Conservation (phyloP, 2,113 vertebrate genomes). For the Lagopus leucura region DNA sequence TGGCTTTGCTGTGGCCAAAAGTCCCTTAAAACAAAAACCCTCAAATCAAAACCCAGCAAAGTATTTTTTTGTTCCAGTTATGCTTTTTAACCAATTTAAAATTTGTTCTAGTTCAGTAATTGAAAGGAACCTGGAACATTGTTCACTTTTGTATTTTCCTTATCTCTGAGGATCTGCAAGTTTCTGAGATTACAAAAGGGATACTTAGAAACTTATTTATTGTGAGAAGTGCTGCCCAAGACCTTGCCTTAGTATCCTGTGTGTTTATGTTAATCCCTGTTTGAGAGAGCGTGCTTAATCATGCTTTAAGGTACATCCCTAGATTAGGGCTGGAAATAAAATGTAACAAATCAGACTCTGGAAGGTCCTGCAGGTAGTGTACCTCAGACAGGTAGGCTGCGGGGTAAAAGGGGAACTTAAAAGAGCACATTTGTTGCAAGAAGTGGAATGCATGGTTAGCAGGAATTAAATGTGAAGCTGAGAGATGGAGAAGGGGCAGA, state of each 20-base stretch:
- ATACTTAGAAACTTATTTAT: not conserved
- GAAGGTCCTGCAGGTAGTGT: not conserved
- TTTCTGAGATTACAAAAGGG: not conserved
- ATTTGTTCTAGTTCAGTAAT: not conserved
- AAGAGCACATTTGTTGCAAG: not conserved
- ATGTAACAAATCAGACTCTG: not conserved
- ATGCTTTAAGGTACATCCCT: not conserved
- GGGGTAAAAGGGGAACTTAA: not conserved
- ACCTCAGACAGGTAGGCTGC: not conserved
- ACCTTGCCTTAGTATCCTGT: not conserved
- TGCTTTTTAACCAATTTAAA: not conserved
- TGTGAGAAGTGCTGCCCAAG: not conserved
- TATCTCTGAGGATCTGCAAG: not conserved
- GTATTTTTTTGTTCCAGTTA: not conserved
- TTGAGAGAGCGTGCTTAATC: not conserved
- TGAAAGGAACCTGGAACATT: not conserved
- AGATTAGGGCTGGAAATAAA: not conserved
- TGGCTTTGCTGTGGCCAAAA: not conserved
- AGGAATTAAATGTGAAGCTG: not conserved
- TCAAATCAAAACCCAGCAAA: not conserved
- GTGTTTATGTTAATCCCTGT: not conserved
- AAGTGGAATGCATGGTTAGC: not conserved
- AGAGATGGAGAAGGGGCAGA: not conserved
- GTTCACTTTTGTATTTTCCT: not conserved
- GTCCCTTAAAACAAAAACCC: not conserved